Conservation (phyloP, 2,113 vertebrate species). For the Alosa alosa region DNA sequence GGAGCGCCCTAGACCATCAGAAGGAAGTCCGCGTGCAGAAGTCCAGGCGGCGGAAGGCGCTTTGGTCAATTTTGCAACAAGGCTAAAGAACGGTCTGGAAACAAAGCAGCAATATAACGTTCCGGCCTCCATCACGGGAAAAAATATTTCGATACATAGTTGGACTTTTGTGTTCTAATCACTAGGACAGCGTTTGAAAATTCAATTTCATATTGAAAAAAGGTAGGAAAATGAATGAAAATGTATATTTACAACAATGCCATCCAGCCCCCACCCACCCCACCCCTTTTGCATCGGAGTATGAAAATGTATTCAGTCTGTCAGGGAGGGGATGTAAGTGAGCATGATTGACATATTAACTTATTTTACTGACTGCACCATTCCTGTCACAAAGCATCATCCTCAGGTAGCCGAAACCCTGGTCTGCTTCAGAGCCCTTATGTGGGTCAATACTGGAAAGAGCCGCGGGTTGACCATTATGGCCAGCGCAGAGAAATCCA, state of each 20-base stretch:
- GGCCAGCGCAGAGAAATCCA: background rate
- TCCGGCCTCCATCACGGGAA: background rate
- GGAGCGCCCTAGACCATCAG: too few relatives aligned
- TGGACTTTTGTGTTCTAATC: background rate
- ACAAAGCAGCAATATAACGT: background rate
- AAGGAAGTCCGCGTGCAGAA: too few relatives aligned
- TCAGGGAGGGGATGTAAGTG: background rate
- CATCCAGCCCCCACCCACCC: too few relatives aligned
- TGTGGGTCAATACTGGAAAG: background rate
- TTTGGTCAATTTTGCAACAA: background rate
- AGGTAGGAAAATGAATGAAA: background rate
- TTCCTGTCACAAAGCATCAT: too few relatives aligned
- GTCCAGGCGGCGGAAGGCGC: background rate
- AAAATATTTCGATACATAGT: background rate
- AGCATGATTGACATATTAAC: background rate
- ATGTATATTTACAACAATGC: too few relatives aligned
- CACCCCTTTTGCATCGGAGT: too few relatives aligned
- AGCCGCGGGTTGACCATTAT: background rate
- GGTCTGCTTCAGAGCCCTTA: background rate
- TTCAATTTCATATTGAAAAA: too few relatives aligned
- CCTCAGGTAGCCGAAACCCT: background rate
- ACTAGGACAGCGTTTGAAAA: too few relatives aligned
- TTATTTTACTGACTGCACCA: background rate
- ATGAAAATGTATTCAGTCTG: too few relatives aligned
- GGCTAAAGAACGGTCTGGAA: conserved; percentile 19